Percentiles rank a stretch among this genome's conserved stretches.
Evolutionary conservation across 1,140 invertebrate genomes (phyloP).

Genomic region (Temnothorax nylanderi): DNA sequence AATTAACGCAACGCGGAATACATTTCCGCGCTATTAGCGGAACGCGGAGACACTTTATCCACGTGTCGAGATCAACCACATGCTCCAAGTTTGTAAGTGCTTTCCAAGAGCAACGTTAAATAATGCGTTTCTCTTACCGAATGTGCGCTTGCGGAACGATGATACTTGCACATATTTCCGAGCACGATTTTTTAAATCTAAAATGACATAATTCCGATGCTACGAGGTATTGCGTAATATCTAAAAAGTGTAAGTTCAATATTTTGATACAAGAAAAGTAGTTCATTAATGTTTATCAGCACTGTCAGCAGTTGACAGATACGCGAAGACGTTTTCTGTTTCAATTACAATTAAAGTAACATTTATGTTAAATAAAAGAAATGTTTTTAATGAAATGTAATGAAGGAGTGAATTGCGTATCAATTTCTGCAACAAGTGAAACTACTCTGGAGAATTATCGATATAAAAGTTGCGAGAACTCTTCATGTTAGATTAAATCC

Average conservation of each 20-base stretch:
- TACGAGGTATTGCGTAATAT: neutral
- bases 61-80: neutral
- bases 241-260: neutral
- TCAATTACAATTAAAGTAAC: neutral
- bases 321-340: neutral
- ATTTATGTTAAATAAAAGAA: neutral
- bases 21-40: slow-evolving; percentile 30
- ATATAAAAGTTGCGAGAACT: neutral
- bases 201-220: neutral
- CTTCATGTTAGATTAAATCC: neutral
- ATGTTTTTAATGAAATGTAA: neutral
- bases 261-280: neutral
- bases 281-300: neutral
- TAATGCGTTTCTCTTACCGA: neutral
- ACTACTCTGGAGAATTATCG: neutral
- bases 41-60: neutral
- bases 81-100: neutral
- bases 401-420: neutral
- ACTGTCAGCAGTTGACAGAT: neutral
- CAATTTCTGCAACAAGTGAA: neutral
- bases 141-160: neutral
- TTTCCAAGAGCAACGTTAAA: neutral
- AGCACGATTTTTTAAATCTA: neutral
- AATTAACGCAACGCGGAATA: slow-evolving; percentile 34
- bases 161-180: neutral